Base-by-base conservation (phyloP, 1,140 invertebrate species). In the Harlomillsia oculata region DNA sequence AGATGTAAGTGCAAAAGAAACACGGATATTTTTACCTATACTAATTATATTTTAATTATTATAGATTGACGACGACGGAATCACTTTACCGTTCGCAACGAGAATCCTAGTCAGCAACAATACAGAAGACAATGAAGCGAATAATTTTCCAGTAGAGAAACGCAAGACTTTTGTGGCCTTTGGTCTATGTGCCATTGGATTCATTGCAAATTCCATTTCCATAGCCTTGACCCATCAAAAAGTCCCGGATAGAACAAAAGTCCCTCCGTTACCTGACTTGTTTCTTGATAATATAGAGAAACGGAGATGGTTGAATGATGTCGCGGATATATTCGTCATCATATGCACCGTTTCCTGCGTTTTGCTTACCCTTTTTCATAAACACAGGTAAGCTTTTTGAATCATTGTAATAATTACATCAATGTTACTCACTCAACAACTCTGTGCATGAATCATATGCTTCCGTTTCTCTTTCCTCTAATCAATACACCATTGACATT, bases 271-370 rank as follows among this genome's bases (percentile, higher is more conserved):
- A 16, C 70, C 70, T 14, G 70, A 72, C 58, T 54, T 72, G 30
- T 62, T 68, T 25, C 69, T 72, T 21, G 70, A 72, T 58, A 52
- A 67, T 26, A 54, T 72, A 20, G 65, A 65, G 8, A 53, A 60
- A 36, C 41, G 54, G 14, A 62, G 67, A 13, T 66, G 64, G 63
- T 65, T 67, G 11, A 63, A 72, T 32, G 62, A 66, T 56, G 60
- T 72, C 25, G 65, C 71, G 4, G 71, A 72, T 48, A 65, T 72
- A 49, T 57, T 72, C 25, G 71, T 72, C 32, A 67, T 72, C 28
- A 21, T 67, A 29, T 63, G 63, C n/a, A 45, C 36, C 13, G 2
- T 57, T 2, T 21, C 43, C 13, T 29, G 18, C 29, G 51, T 32
- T 8, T 6, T 46, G 9, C 21, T 56, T 1, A 34, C 58, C 44